Conservation (phyloP, 2,113 vertebrate genomes). For the Campylorhamphus procurvoides region DNA sequence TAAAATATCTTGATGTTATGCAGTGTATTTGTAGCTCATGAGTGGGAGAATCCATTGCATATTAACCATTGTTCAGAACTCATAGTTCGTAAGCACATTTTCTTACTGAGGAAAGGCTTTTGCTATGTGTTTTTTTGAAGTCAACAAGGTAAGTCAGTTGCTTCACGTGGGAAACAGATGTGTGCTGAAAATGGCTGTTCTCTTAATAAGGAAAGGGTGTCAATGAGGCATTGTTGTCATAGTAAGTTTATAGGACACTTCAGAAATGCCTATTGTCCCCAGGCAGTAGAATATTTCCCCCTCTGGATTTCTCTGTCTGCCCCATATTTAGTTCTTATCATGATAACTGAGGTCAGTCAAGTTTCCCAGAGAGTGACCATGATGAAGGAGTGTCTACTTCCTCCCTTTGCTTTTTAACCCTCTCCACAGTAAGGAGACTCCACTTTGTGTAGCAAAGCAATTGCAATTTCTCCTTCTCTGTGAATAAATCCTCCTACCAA, state of each 20-base stretch:
- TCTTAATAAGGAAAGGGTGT: neutral
- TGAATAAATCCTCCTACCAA: neutral
- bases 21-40: neutral
- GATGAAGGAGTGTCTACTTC: neutral
- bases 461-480: neutral
- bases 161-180: neutral
- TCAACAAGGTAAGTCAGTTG: neutral
- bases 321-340: neutral
- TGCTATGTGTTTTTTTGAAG: neutral
- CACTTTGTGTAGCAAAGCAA: neutral
- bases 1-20: neutral
- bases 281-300: neutral
- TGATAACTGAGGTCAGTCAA: neutral
- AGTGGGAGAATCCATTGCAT: slow-evolving; percentile 3
- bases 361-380: neutral
- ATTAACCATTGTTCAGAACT: neutral
- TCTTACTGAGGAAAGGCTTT: neutral
- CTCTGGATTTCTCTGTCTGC: neutral
- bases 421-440: neutral
- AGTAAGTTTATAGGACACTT: neutral
- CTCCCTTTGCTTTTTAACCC: neutral
- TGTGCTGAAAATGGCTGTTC: neutral
- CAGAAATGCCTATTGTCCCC: neutral
- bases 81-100: neutral
- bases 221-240: neutral